Evolutionary conservation across 1,140 invertebrate species (phyloP), one percentile per base, ranked within the genome.

Genomic region (fruit fly (Drosophila melanogaster)): DNA sequence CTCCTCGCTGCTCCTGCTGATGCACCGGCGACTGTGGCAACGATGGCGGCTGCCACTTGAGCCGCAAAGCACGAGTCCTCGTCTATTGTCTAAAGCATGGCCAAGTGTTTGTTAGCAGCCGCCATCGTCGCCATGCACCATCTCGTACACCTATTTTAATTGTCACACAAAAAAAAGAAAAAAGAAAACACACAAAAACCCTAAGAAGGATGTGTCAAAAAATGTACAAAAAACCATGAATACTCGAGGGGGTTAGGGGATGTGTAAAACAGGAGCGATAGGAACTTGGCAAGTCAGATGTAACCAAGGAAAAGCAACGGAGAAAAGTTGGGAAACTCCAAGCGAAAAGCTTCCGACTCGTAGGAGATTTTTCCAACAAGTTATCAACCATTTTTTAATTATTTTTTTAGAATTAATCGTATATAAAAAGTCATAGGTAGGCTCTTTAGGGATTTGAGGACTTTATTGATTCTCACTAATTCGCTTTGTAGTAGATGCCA

Each of bases 51-150:
- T 89, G 84, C 79, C 84, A 87, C 84, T 87, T 87, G 84, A 87
- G 83, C 84, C 77, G 79, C 84, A 83, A 75, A 77, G 71, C 85
- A 89, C 79, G 59, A 90, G 84, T 89, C 79, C 84, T 89, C 84
- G 72, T 89, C 84, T 80, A 90, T 90, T 89, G 84, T 89, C 84
- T 89, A 84, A 84, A 89, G 85, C 84, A 89, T 84, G 85, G 77
- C 84, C 80, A 89, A 89, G 84, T 89, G 84, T 89, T 89, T 87
- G 84, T 87, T 89, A 89, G 79, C 83, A 83, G 81, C 73, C 54
- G 67, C 72, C 72, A 64, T 49, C 66, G 49, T 67, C 66, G 65
- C 60, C 55, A 78, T 67, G 77, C 77, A 71, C 51, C 78, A 66
- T 79, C 83, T 78, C 81, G 79, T 84, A 75, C 84, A 89, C 84